These are phyloP conservation scores for Drosophila anomalata DNA, from an alignment of 2,888 invertebrate species.

Conservation along the genomic window DNA sequence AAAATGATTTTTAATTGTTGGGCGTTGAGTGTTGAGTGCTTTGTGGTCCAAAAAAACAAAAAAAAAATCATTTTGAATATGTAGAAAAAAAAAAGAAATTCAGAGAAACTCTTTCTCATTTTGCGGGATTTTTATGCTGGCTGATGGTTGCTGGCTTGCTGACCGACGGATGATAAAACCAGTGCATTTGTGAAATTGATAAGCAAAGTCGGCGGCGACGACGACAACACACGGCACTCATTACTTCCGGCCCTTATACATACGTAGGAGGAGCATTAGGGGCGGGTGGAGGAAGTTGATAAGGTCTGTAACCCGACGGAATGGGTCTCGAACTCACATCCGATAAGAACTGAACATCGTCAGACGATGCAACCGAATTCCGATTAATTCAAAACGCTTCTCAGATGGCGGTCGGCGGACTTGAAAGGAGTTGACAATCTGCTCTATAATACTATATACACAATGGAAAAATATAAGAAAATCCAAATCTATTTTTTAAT, in stretches of 20 bases:
- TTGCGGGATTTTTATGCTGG: constrained; percentile 50
- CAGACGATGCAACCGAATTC: constrained; percentile 43
- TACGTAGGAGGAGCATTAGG: neutral
- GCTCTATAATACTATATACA: constrained; percentile 4
- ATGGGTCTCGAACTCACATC: neutral
- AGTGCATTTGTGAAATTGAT: constrained; percentile 62
- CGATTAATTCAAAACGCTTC: constrained; percentile 26
- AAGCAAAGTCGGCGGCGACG: constrained; percentile 26
- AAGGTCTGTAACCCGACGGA: constrained; percentile 18
- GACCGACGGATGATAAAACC: constrained; percentile 46
- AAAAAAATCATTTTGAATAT: neutral
- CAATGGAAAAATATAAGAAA: neutral
- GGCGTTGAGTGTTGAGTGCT: constrained; percentile 48
- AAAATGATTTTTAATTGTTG: constrained; percentile 79
- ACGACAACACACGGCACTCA: constrained; percentile 49
- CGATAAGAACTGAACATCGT: constrained; percentile 30
- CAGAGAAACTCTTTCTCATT: constrained; percentile 9
- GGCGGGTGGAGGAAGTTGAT: constrained; percentile 30
- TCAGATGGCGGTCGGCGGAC: constrained; percentile 18
- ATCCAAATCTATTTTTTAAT: neutral
- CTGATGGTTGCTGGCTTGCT: constrained; percentile 14
- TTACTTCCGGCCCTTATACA: constrained; percentile 52
- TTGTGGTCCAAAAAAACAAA: constrained; percentile 39
- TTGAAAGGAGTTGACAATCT: constrained; percentile 32
- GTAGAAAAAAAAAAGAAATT: constrained; percentile 9